Evolutionary conservation across 2,797 vertebrate genomes (phyloP), one percentile per base, ranked within the genome.

Genomic region (Rhynchonycteris naso): DNA sequence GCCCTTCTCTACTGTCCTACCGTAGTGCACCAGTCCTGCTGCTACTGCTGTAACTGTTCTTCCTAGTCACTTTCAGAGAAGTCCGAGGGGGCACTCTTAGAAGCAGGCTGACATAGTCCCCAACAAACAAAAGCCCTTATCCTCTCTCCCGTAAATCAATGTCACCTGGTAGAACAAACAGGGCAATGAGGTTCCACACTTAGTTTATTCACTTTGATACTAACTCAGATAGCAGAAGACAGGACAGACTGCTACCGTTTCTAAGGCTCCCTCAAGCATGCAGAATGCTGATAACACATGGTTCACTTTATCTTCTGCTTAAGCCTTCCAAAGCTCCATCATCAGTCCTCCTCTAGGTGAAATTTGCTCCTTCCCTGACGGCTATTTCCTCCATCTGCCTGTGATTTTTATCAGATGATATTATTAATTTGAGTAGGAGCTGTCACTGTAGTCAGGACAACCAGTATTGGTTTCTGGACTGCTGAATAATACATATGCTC

Each of bases 11-110:
- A 16, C 0, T 5, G 13, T 52, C 13, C 54, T 68, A 16, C 22
- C 1, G 0, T 4, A 21, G 22, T 0, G 15, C 19, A 35, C 35
- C 2, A 28, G 15, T 7, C 1, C 14, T 0, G 2, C 5, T 63
- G 52, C 14, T 0, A 2, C 5, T 63, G 52, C 28, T 88, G 1
- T 22, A 14, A 43, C 5, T 26, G 22, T 75, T 26, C 5, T 33
- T 75, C 2, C 54, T 59, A 1, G 63, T 58, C 26, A 78, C 4
- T 14, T 19, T 50, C 50, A 6, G 9, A 50, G 13, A 65, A 24
- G 11, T 18, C 50, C 18, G 43, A 28, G n/a, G 84, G 9, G 14
- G 18, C 14, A 54, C 11, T 54, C 24, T 2, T 69, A 8, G 11
- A 15, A 56, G 11, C 24, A 66, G 76, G 22, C 18, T 30, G 26